Evolutionary conservation across 2,888 invertebrate species (phyloP).

Genomic region (Erebia aethiops): DNA sequence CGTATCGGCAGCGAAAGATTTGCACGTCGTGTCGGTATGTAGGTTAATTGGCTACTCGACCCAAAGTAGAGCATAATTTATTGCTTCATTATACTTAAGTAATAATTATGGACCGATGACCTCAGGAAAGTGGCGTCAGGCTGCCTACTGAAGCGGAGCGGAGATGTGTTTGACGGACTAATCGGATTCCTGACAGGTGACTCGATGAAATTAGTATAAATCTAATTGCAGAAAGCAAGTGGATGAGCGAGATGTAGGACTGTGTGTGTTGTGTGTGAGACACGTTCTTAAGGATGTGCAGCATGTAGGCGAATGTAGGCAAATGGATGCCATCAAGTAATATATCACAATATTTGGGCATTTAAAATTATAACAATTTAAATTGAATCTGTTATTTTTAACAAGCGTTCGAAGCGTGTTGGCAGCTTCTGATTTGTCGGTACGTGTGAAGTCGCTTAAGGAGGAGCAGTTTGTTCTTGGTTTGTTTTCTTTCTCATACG

Average conservation of each 20-base stretch:
- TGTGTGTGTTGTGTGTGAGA: neutral
- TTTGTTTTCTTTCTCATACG: slow-evolving; percentile 18
- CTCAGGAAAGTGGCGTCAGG: neutral
- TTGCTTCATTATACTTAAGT: slow-evolving; percentile 3
- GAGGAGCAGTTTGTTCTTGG: slow-evolving; percentile 14
- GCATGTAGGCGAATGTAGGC: too few relatives aligned
- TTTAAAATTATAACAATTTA: too few relatives aligned
- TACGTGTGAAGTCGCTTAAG: neutral
- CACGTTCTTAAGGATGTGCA: neutral
- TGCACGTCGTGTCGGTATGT: neutral
- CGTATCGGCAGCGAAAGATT: neutral
- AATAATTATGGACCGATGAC: neutral
- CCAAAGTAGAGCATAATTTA: neutral
- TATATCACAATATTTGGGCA: too few relatives aligned
- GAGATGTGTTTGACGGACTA: too few relatives aligned
- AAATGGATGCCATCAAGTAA: too few relatives aligned
- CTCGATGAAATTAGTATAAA: too few relatives aligned
- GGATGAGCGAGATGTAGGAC: neutral
- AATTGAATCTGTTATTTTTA: neutral
- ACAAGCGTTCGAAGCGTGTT: neutral
- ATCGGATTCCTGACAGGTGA: too few relatives aligned
- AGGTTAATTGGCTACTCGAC: neutral
- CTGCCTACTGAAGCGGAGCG: too few relatives aligned
- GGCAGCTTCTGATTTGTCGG: neutral
- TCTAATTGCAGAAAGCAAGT: too few relatives aligned